phyloP scores from a whole-genome alignment of 2,888 invertebrate genomes.

The Anaspis maculata region DNA sequence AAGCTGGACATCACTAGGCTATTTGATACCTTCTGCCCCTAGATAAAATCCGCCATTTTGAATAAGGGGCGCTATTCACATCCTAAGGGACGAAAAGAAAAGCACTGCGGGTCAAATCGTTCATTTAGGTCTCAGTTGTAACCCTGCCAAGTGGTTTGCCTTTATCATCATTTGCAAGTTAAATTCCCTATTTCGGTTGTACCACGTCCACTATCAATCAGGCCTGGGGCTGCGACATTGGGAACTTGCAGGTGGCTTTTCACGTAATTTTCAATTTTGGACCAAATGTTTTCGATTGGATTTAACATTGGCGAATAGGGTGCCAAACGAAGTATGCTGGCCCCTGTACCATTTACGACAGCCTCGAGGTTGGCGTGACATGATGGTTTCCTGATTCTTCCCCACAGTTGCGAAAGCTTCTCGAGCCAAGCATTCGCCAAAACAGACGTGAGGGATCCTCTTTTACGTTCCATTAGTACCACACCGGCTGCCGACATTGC shows the following conservation, averaged over 20 bases:
- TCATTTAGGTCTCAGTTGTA: too few species aligned
- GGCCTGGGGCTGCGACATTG: conserved; percentile 4
- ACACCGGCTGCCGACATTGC: conserved; percentile 14
- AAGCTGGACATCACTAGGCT: too few species aligned
- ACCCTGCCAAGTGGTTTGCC: too few species aligned
- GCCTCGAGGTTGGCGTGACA: conserved; percentile 6
- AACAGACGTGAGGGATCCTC: conserved; percentile 12
- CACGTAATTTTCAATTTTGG: conserved; percentile 3
- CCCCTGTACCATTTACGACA: conserved; percentile 4
- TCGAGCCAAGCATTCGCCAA: conserved; percentile 9
- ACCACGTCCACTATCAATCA: too few species aligned
- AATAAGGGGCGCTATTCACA: too few species aligned
- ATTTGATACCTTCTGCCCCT: too few species aligned
- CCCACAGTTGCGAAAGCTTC: conserved; percentile 7
- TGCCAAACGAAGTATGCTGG: conserved; percentile 8
- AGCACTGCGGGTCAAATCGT: too few species aligned
- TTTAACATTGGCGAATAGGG: conserved; percentile 10
- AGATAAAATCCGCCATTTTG: too few species aligned
- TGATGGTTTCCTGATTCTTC: conserved; percentile 10
- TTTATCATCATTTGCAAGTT: too few species aligned
- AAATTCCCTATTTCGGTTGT: too few species aligned
- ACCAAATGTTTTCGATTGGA: conserved; percentile 5
- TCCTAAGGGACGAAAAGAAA: too few species aligned
- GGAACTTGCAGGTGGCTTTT: conserved; percentile 3
- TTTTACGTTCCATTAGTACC: conserved; percentile 12